These are phyloP conservation scores for Aelia acuminata DNA, from an alignment of 2,888 invertebrate genomes.

Conservation along the genomic window DNA sequence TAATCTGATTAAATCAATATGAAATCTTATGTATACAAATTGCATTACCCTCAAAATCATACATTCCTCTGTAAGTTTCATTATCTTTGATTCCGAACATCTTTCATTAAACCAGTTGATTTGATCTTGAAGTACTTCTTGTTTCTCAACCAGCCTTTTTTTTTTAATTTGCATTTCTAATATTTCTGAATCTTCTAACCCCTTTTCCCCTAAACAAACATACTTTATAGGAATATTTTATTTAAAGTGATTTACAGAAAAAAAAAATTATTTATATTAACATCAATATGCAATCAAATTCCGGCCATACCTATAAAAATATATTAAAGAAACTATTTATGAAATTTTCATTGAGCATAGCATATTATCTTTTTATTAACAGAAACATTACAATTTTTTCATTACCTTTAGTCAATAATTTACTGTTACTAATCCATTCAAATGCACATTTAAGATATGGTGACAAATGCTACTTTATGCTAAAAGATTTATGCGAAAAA, in stretches of 20 bases:
- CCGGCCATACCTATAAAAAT: background rate
- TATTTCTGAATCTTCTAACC: constrained; percentile 45
- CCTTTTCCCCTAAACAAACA: constrained; percentile 15
- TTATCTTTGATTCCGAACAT: constrained; percentile 31
- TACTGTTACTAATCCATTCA: no score
- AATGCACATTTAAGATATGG: no score
- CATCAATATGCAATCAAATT: background rate
- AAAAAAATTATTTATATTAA: background rate
- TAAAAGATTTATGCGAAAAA: no score
- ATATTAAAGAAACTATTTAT: background rate
- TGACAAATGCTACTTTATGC: no score
- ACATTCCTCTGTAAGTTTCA: constrained; percentile 53
- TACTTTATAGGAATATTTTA: background rate
- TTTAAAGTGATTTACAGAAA: background rate
- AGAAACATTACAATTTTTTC: no score
- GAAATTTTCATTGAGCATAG: background rate
- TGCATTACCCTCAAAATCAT: constrained; percentile 50
- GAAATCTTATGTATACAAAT: background rate
- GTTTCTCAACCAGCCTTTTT: constrained; percentile 18
- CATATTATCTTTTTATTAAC: background rate
- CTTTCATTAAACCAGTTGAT: constrained; percentile 47
- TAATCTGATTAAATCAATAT: background rate
- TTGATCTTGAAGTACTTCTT: constrained; percentile 41
- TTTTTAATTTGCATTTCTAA: constrained; percentile 46
- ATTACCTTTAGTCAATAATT: no score